phyloP scores from a whole-genome alignment of 2,888 invertebrate genomes.

The Sinopyrophorus schimmeli region DNA sequence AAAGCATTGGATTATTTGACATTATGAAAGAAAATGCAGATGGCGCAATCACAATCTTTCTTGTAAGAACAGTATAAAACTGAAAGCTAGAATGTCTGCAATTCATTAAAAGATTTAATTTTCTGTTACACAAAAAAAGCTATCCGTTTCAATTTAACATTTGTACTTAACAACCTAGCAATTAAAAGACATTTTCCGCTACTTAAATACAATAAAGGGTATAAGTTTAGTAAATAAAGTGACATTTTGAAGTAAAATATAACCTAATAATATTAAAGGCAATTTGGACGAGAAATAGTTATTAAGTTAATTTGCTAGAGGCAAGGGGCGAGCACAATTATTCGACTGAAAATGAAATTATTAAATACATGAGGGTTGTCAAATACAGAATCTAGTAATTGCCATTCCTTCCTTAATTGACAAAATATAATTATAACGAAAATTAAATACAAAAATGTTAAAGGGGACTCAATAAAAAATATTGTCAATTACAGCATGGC shows the following conservation, averaged over 20 bases:
- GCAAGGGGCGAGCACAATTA: slow-evolving; percentile 27
- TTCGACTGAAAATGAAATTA: slow-evolving; percentile 28
- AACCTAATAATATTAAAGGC: slow-evolving; percentile 24
- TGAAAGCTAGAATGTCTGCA: too few species aligned
- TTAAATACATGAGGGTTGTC: slow-evolving; percentile 26
- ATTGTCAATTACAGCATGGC: too few species aligned
- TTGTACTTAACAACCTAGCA: slow-evolving; percentile 12
- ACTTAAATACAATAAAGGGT: slow-evolving; percentile 14
- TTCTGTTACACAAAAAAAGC: too few species aligned
- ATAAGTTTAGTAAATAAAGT: slow-evolving; percentile 20
- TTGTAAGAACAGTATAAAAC: too few species aligned
- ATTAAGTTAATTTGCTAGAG: slow-evolving; percentile 23
- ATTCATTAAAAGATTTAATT: too few species aligned
- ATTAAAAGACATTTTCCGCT: slow-evolving; percentile 14
- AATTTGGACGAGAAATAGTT: slow-evolving; percentile 18
- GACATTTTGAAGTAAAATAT: slow-evolving; percentile 21
- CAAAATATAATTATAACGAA: too few species aligned
- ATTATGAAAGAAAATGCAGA: too few species aligned
- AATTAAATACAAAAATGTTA: too few species aligned
- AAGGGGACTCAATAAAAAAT: too few species aligned
- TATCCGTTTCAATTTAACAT: slow-evolving; percentile 9
- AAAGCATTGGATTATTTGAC: too few species aligned
- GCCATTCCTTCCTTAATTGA: slow-evolving; percentile 17
- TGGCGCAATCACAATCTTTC: too few species aligned
- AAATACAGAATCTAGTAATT: slow-evolving; percentile 24